These are phyloP conservation scores for Chaenodraco wilsoni DNA, from an alignment of 2,797 vertebrate species.

Conservation along the genomic window DNA sequence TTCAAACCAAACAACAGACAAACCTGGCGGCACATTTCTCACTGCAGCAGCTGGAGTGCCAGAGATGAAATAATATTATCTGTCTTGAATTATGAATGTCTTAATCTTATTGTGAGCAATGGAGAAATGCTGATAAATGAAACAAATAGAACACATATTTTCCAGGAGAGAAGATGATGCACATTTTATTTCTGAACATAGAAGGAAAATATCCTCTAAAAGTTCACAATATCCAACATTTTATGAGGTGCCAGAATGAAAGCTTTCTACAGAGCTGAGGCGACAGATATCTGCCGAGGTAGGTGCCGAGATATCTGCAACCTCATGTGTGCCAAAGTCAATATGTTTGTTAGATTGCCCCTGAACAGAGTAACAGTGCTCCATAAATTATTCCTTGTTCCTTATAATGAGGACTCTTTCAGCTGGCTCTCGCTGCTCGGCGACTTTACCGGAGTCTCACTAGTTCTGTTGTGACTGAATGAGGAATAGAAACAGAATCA, in stretches of 20 bases:
- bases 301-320: conserved; percentile 59
- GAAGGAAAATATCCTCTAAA: conserved; percentile 24
- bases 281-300: conserved; percentile 19
- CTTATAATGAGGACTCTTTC: conserved; percentile 76
- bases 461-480: conserved; percentile 73
- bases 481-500: conserved; percentile 68
- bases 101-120: conserved; percentile 14
- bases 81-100: conserved; percentile 44
- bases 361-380: conserved; percentile 65
- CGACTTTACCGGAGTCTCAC: conserved; percentile 76
- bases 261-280: conserved; percentile 24
- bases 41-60: conserved; percentile 6
- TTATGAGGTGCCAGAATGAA: conserved; percentile 28
- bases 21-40: background rate
- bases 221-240: conserved; percentile 27
- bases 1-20: conserved; percentile 38
- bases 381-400: conserved; percentile 81
- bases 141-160: conserved; percentile 21
- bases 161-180: conserved; percentile 7
- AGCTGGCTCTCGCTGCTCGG: conserved; percentile 58
- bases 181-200: conserved; percentile 14
- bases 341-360: conserved; percentile 79
- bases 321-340: conserved; percentile 75
- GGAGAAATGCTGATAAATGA: conserved; percentile 27
- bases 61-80: conserved; percentile 18